A percentile compares a stretch with the other conserved stretches of the same genome.
These are phyloP conservation scores for Siniperca undulata DNA, from an alignment of 2,797 vertebrate species.

Conservation along the genomic window DNA sequence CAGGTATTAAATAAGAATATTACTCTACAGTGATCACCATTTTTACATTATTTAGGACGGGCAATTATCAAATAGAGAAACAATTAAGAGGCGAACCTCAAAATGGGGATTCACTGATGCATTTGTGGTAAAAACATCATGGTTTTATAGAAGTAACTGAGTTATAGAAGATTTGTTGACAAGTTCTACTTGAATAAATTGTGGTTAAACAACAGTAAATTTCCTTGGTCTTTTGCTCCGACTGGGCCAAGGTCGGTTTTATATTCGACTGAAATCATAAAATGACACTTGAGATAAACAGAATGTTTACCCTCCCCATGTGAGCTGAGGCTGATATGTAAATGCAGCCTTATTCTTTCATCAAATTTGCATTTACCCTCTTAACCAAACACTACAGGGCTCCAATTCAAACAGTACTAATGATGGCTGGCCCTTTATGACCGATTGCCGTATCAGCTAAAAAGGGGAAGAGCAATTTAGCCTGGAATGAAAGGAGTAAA, in stretches of 20 bases:
- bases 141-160: conserved; percentile 46
- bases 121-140: conserved; percentile 70
- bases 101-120: conserved; percentile 62
- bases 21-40: neutral
- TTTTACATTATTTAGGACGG: conserved; percentile 11
- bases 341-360: conserved; percentile 99
- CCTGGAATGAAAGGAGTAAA: conserved; percentile 92
- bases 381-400: conserved; percentile 98
- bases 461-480: conserved; percentile 94
- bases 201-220: conserved; percentile 94
- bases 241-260: conserved; percentile 98
- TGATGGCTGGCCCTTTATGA: conserved; percentile 98
- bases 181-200: conserved; percentile 93
- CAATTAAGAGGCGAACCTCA: conserved; percentile 19
- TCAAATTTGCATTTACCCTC: conserved; percentile 99
- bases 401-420: conserved; percentile 99
- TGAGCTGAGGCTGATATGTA: conserved; percentile 99
- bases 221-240: conserved; percentile 93
- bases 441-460: conserved; percentile 93
- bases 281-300: conserved; percentile 99
- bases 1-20: neutral
- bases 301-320: conserved; percentile 99
- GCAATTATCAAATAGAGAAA: conserved; percentile 38
- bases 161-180: conserved; percentile 88
- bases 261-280: conserved; percentile 99